Evolutionary conservation across 2,113 vertebrate genomes (phyloP), one percentile per base, ranked within the genome.

Genomic region (Felis chaus): DNA sequence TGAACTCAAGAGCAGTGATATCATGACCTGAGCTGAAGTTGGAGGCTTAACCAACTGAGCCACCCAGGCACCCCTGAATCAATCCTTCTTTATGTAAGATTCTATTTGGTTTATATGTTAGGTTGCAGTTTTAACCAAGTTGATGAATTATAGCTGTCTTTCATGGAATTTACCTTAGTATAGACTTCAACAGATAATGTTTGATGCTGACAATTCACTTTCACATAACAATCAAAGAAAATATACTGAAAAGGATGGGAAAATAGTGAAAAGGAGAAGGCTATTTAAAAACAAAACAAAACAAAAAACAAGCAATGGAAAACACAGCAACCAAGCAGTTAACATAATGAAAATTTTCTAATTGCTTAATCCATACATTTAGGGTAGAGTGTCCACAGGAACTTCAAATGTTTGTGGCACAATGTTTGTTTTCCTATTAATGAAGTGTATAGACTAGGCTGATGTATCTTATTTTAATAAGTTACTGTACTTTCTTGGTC

Each of bases 261-360:
- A 94, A 74, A 61, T 12, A 33, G 4, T 41, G 2, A 65, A 83
- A 81, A 80, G 6, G 7, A 68, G 23, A 83, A 88, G 48, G 8
- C 14, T 82, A 69, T 86, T 45, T 3, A 45, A 39, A 50, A 78
- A 94, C n/a, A 50, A 45, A 0, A 41, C 13, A 27, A n/a, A 55
- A 16, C 7, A 66, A 76, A 57, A 27, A 39, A 16, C 7, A 65
- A 84, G 65, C 8, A 79, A 96, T 65, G 14, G 50, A 86, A 85
- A 93, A 57, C 14, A 94, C 3, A 88, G 29, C 4, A 81, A 41
- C 2, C 6, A 66, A 15, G 10, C 7, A 78, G 3, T 48, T 66
- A 96, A 96, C 18, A 85, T 13, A 89, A 91, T 91, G 36, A 50
- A 90, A 25, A 89, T 29, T 39, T 90, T 88, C 7, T 41, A 61